Conservation (phyloP, 2,888 invertebrate genomes). For the Auanema sp. region DNA sequence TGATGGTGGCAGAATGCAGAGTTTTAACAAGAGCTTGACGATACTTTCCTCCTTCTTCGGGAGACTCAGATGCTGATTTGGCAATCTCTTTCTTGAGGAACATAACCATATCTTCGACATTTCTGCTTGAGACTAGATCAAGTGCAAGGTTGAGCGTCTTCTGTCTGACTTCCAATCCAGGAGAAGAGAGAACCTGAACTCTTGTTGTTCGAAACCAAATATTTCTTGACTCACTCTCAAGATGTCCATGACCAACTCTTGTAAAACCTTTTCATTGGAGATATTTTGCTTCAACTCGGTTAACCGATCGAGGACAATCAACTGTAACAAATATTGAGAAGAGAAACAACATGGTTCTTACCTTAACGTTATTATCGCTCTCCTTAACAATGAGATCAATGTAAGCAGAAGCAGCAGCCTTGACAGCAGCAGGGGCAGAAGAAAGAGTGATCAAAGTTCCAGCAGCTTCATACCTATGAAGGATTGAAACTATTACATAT, state of each 20-base stretch:
- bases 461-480: slow-evolving; percentile 80
- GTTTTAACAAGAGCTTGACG: slow-evolving; percentile 87
- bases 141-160: slow-evolving; percentile 82
- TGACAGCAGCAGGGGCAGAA: slow-evolving; percentile 94
- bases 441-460: slow-evolving; percentile 95
- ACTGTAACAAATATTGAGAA: slow-evolving; percentile 45
- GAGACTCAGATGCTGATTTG: slow-evolving; percentile 66
- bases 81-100: slow-evolving; percentile 63
- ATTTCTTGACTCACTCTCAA: slow-evolving; percentile 86
- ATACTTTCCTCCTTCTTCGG: slow-evolving; percentile 93
- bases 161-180: slow-evolving; percentile 73
- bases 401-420: slow-evolving; percentile 94
- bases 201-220: no score
- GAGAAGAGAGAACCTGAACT: slow-evolving; percentile 34
- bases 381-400: slow-evolving; percentile 99
- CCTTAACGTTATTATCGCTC: slow-evolving; percentile 98
- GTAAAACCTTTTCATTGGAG: slow-evolving; percentile 62
- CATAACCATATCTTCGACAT: slow-evolving; percentile 79
- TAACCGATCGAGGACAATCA: slow-evolving; percentile 92
- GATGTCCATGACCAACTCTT: slow-evolving; percentile 93
- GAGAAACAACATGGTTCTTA: slow-evolving; percentile 16
- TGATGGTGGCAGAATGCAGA: slow-evolving; percentile 72
- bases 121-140: slow-evolving; percentile 86
- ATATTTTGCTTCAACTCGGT: slow-evolving; percentile 77
- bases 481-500: not conserved